A percentile compares a stretch with the other conserved stretches of the same genome.
Conservation (phyloP, 2,113 vertebrate genomes). For the Leptobrachium ailaonicum region DNA sequence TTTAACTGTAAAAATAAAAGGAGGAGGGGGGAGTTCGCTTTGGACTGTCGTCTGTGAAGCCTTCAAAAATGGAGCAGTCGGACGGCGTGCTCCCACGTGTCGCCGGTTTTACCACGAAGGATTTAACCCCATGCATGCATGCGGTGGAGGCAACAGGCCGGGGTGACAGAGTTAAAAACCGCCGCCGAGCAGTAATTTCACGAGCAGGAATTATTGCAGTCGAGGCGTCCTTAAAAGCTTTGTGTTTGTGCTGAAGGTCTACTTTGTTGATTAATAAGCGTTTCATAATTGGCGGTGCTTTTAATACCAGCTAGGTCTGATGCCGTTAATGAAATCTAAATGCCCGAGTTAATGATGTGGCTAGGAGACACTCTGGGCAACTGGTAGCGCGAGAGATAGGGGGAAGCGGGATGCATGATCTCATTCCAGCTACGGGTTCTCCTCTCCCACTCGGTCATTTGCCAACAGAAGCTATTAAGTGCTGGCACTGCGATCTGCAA, state of each 20-base stretch:
- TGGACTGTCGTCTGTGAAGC: conserved; percentile 22
- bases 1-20: conserved; percentile 26
- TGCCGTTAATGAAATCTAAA: conserved; percentile 86
- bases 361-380: conserved; percentile 76
- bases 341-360: conserved; percentile 80
- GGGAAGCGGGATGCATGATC: conserved; percentile 62
- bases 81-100: conserved; percentile 15
- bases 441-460: conserved; percentile 43
- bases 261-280: conserved; percentile 82
- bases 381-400: conserved; percentile 65
- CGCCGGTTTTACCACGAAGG: background rate
- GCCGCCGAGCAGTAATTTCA: conserved; percentile 18
- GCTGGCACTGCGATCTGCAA: conserved; percentile 10
- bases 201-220: conserved; percentile 53
- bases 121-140: conserved; percentile 20
- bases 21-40: no score
- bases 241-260: conserved; percentile 61
- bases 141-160: background rate
- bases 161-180: conserved; percentile 14
- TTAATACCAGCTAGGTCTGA: conserved; percentile 82
- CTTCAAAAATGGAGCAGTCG: conserved; percentile 1
- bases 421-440: conserved; percentile 32
- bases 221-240: conserved; percentile 56
- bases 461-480: conserved; percentile 46
- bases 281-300: conserved; percentile 81